Base-by-base conservation (phyloP, 2,888 invertebrate species). In the Drosophila ustulata region DNA sequence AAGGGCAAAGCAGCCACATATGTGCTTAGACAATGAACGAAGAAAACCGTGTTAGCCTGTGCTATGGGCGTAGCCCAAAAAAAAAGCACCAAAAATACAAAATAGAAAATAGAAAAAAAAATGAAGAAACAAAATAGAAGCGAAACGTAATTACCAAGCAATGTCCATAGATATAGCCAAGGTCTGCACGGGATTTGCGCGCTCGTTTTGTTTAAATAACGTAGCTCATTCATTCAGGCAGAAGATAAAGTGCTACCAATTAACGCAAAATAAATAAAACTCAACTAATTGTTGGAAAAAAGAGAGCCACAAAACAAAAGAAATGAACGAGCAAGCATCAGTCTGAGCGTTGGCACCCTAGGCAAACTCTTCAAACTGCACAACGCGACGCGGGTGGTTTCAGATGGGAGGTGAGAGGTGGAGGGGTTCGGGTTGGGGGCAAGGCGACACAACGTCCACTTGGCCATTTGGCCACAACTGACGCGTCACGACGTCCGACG, bases 201-300 rank as follows among this genome's bases (percentile, higher is more conserved):
- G 51, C 58, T 47, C 69, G 66, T 71, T 84, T 78, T 86, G 86
- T 85, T 85, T 80, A 76, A 78, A 75, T 82, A 86, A 81, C 89
- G 77, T 78, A 72, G 81, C 86, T 84, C 88, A 86, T 84, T 86
- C 86, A 80, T 87, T 85, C 68, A 70, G 58, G 71, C 77, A 61
- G 70, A 89, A 89, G 88, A 90, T 81, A 88, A 90, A 89, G 86
- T 90, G 87, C 88, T 84, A 83, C 83, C 88, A 90, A 90, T 90
- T 90, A 90, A 90, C 89, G 83, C 83, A 82, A 86, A 88, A 82
- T 90, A 89, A 87, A 89, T 86, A 90, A 90, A 88, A 89, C 88
- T 82, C 87, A 79, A 84, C 87, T 88, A 90, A 90, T 90, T 90
- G 90, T 89, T 89, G 75, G 75, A 78, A 83, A 73, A 75, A 77